Percentiles rank a stretch among this genome's conserved stretches.
These are phyloP conservation scores for Tokudaia tokunoshimensis DNA, from an alignment of 2,797 vertebrate species.

Conservation along the genomic window DNA sequence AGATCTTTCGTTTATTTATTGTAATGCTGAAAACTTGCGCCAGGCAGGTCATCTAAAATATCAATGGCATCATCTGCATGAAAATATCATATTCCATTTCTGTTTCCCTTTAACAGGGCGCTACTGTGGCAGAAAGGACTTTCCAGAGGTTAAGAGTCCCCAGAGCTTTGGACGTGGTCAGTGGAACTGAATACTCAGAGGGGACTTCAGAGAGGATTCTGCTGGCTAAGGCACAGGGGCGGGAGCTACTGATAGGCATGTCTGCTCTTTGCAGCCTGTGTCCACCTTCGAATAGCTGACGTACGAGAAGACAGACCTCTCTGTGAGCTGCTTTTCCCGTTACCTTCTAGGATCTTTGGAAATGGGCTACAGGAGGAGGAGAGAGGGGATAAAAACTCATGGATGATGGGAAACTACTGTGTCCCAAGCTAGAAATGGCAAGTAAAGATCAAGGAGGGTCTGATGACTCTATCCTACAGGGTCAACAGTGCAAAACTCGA, in stretches of 20 bases:
- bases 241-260: neutral
- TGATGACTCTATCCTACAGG: neutral
- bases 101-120: constrained; percentile 58
- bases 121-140: constrained; percentile 75
- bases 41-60: constrained; percentile 46
- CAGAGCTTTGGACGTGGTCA: constrained; percentile 49
- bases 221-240: constrained; percentile 1
- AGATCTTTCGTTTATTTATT: constrained; percentile 76
- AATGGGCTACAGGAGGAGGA: neutral
- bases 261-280: neutral
- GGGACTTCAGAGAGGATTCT: constrained; percentile 60
- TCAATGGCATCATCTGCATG: constrained; percentile 56
- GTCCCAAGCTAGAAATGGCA: neutral
- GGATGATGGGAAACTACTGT: neutral
- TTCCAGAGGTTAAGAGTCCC: constrained; percentile 53
- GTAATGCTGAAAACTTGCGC: constrained; percentile 69
- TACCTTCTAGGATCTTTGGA: neutral
- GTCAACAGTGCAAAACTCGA: neutral
- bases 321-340: constrained; percentile 10
- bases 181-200: constrained; percentile 59
- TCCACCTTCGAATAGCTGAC: constrained; percentile 48
- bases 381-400: neutral
- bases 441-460: neutral
- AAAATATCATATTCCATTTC: constrained; percentile 68
- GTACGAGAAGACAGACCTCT: neutral